Evolutionary conservation across 2,113 vertebrate species (phyloP), one percentile per base, ranked within the genome.

Genomic region (Dascyllus trimaculatus): DNA sequence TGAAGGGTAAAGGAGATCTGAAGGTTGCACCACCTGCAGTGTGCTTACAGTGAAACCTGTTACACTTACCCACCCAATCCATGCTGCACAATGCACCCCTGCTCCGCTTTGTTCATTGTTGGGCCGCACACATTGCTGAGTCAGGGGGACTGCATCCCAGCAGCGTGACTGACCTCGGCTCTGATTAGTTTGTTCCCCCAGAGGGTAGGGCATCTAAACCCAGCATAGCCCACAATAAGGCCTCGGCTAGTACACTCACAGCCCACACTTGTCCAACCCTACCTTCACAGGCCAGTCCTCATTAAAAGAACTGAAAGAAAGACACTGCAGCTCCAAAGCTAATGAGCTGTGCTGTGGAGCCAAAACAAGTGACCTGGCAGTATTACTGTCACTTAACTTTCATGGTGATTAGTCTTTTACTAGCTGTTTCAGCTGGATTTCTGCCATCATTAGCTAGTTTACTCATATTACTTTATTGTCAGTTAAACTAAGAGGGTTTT

Each of bases 101-200:
- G 21, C 60, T 62, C 51, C 61, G 35, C 71, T 53, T 70, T 78
- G 63, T 78, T 67, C 68, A 68, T 62, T 82, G 76, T 78, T 59
- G 56, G 29, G 65, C 54, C 59, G 57, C 46, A 24, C 46, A 62
- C 63, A 69, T 62, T 71, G 90, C 84, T 87, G 81, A 87, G 25
- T 91, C 86, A 83, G 74, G 70, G 56, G 71, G 69, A 69, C 56
- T 60, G 80, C 54, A 24, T 81, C 38, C 73, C 68, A 79, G 65
- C 80, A 71, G 52, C 9, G 0, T 67, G 84, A 85, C 83, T 59
- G 61, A 80, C 58, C 80, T 79, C 78, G 2, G 59, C 71, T 71
- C 71, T 80, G 65, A 89, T 88, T 75, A 82, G 78, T 75, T 69
- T 78, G 72, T 75, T 82, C 25, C 75, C 59, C 57, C 46, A 59